Evolutionary conservation across 2,113 vertebrate genomes (phyloP), one percentile per base, ranked within the genome.

Genomic region (Carassius carassius): DNA sequence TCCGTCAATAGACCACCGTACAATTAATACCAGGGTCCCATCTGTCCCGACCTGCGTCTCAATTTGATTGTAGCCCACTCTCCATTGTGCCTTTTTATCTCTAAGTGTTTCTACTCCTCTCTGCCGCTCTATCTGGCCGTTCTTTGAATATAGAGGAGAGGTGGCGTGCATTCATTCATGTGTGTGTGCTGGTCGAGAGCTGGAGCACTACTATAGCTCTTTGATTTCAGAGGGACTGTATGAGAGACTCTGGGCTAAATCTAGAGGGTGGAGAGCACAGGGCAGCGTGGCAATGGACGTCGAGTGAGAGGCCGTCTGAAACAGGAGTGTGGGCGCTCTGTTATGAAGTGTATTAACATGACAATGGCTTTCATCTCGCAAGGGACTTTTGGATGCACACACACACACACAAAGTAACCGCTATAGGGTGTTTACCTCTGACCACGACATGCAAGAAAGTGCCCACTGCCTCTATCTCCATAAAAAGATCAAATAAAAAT

Each of bases 31-130:
- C 90, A 90, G 94, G 94, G 95, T 90, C 96, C 96, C 96, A 97
- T 95, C 96, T 97, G 96, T 95, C 93, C 37, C 70, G 88, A 90
- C 89, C 90, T 92, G 89, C 86, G 86, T 86, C 91, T 94, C 94
- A 95, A 95, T 96, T 95, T 95, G 92, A 95, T 95, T 94, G 92
- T 88, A 91, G 91, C 94, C 94, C 91, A 90, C 87, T 89, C 83
- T 86, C 93, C 90, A 95, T 96, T 96, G 95, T 94, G 82, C 19
- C 90, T 91, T 91, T 86, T 91, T 89, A 87, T 88, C 92, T 92
- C 77, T 82, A 91, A 93, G 90, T 88, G 91, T 67, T 83, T 87
- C 73, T 69, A 65, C 69, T 67, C 84, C 44, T 67, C 74, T 67
- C 70, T 67, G 37, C 60, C 4, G 41, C 62, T 51, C 23, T 21